Percentiles rank a stretch among this genome's conserved stretches.
phyloP scores from a whole-genome alignment of 2,888 invertebrate species.

The Chrysina gloriosa region DNA sequence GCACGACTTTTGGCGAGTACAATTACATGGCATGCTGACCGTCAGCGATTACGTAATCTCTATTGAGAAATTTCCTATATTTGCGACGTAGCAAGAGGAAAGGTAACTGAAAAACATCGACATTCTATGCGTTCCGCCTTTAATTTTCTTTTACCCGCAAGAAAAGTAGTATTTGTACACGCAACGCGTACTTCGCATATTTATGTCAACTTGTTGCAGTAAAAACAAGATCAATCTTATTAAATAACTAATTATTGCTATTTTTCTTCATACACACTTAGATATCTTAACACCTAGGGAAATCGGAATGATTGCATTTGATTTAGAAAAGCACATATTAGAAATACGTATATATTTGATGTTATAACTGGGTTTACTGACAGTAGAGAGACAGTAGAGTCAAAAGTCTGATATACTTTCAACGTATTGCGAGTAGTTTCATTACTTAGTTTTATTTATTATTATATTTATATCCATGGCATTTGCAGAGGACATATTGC shows the following conservation, averaged over 20 bases:
- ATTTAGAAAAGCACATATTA: too few species aligned
- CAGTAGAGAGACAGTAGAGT: too few species aligned
- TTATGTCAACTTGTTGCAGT: constrained; percentile 24
- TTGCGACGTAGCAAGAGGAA: constrained; percentile 34
- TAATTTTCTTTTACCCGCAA: constrained; percentile 32
- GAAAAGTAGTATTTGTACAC: constrained; percentile 30
- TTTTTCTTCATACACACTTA: not conserved
- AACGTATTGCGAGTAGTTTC: too few species aligned
- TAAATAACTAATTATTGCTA: constrained; percentile 15
- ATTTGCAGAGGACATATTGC: too few species aligned
- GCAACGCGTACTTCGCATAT: constrained; percentile 32
- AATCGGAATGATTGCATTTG: too few species aligned
- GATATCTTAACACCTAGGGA: not conserved
- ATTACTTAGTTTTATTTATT: too few species aligned
- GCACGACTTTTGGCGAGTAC: constrained; percentile 34
- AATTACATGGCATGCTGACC: constrained; percentile 22
- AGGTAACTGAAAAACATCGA: constrained; percentile 26
- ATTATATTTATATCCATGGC: too few species aligned
- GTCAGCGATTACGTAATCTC: constrained; percentile 18
- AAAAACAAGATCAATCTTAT: constrained; percentile 36
- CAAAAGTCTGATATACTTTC: too few species aligned
- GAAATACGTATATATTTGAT: too few species aligned
- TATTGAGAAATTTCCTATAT: constrained; percentile 38
- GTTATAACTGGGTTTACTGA: too few species aligned
- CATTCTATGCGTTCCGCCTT: constrained; percentile 28